These are phyloP conservation scores for Leptosomus discolor DNA, from an alignment of 2,113 vertebrate genomes.

Conservation along the genomic window DNA sequence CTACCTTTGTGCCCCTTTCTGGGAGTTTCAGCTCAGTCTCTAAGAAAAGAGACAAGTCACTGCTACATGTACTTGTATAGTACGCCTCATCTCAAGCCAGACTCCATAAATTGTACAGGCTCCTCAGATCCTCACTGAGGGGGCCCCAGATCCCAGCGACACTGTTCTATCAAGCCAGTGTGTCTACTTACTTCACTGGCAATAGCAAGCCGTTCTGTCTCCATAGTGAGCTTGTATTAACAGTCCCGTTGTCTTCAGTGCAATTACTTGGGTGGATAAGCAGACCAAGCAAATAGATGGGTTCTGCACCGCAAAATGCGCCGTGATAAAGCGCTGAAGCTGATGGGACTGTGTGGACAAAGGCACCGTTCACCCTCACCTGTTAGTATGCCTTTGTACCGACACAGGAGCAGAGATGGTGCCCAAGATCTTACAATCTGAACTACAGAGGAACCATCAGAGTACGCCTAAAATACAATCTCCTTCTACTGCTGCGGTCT, in stretches of 20 bases:
- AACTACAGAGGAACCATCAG: not conserved
- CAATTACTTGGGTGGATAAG: not conserved
- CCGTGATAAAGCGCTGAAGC: not conserved
- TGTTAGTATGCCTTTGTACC: not conserved
- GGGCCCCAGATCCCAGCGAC: not conserved
- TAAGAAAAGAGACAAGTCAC: not conserved
- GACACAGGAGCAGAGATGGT: not conserved
- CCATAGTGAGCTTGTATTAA: not conserved
- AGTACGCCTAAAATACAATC: not conserved
- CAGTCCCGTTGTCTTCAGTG: not conserved
- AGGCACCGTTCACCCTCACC: not conserved
- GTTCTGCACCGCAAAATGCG: not conserved
- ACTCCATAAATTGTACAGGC: not conserved
- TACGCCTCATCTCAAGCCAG: not conserved
- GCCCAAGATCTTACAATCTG: not conserved
- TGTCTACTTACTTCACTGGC: not conserved
- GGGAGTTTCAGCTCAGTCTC: not conserved
- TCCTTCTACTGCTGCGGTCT: not conserved
- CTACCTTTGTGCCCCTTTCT: not conserved
- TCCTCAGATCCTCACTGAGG: not conserved
- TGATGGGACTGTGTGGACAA: accelerated
- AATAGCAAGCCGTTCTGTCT: not conserved
- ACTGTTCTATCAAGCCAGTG: not conserved
- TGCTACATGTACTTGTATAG: not conserved
- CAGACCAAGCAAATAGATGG: not conserved